Evolutionary conservation across 2,797 vertebrate genomes (phyloP).

Genomic region (Enteromius paludinosus): DNA sequence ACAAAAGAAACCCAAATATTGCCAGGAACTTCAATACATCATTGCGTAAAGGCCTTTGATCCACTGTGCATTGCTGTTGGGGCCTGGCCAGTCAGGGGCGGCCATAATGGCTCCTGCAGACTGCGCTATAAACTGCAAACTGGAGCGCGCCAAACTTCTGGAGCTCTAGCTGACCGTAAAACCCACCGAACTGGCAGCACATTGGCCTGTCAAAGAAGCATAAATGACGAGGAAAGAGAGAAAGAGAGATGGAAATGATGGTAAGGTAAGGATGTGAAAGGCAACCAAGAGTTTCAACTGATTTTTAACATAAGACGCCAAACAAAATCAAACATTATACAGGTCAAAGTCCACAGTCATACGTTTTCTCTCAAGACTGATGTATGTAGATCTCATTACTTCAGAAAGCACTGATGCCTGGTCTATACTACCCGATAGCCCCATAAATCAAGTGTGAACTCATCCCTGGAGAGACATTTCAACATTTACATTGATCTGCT

Average conservation of each 20-base stretch:
- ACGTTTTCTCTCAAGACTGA: conserved; percentile 30
- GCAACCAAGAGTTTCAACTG: conserved; percentile 7
- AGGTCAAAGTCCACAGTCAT: conserved; percentile 33
- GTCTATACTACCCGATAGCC: not conserved
- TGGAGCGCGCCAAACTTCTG: conserved; percentile 26
- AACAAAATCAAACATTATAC: conserved; percentile 17
- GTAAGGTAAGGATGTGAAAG: conserved; percentile 41
- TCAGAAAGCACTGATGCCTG: conserved; percentile 4
- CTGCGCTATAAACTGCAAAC: conserved; percentile 51
- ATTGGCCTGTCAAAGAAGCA: conserved; percentile 55
- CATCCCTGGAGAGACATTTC: conserved; percentile 12
- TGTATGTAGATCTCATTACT: conserved; percentile 16
- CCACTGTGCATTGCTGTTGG: conserved; percentile 42
- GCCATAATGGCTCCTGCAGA: conserved; percentile 61
- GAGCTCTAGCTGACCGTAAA: conserved; percentile 52
- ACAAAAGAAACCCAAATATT: conserved; percentile 44
- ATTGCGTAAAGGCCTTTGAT: conserved; percentile 55
- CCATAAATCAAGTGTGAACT: conserved; percentile 42
- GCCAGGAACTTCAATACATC: conserved; percentile 37
- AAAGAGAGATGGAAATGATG: conserved; percentile 27
- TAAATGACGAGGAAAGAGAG: conserved; percentile 21
- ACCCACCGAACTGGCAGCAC: conserved; percentile 46
- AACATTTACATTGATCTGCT: not conserved
- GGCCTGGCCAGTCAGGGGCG: not conserved
- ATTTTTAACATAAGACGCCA: not conserved